A percentile compares a stretch with the other conserved stretches of the same genome.
phyloP scores from a whole-genome alignment of 2,888 invertebrate genomes.

The Orthosia gracilis region DNA sequence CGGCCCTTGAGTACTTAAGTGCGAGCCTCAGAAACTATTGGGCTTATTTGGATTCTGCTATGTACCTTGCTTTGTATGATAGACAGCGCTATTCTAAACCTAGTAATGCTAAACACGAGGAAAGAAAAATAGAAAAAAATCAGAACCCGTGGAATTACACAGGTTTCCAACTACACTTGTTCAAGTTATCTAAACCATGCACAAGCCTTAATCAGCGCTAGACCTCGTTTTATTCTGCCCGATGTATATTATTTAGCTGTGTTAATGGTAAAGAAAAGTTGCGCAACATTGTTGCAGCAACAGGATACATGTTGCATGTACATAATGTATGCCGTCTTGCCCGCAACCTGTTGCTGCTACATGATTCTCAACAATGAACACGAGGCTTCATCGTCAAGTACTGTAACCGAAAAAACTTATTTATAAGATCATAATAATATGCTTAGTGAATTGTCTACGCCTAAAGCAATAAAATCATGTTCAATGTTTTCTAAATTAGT shows the following conservation, averaged over 20 bases:
- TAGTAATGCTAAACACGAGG: too few species aligned
- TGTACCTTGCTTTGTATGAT: background rate
- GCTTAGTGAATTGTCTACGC: constrained; percentile 20
- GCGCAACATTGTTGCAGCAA: constrained; percentile 1
- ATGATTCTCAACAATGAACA: background rate
- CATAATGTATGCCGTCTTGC: background rate
- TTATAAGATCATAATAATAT: constrained; percentile 2
- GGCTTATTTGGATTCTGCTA: background rate
- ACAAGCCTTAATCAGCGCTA: background rate
- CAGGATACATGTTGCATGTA: background rate
- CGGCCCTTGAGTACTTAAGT: too few species aligned
- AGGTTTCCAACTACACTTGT: too few species aligned
- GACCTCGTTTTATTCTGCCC: constrained; percentile 8
- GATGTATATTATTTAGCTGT: constrained; percentile 5
- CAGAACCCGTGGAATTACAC: background rate
- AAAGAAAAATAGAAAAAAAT: too few species aligned
- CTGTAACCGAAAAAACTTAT: constrained; percentile 7
- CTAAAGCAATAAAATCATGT: constrained; percentile 39
- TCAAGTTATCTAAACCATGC: background rate
- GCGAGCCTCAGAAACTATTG: background rate
- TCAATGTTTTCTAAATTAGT: constrained; percentile 2
- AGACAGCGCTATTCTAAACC: background rate
- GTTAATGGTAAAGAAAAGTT: background rate
- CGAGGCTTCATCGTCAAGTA: background rate
- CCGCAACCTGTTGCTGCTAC: background rate